Base-by-base conservation (phyloP, 2,888 invertebrate genomes). In the Troilus luridus region DNA sequence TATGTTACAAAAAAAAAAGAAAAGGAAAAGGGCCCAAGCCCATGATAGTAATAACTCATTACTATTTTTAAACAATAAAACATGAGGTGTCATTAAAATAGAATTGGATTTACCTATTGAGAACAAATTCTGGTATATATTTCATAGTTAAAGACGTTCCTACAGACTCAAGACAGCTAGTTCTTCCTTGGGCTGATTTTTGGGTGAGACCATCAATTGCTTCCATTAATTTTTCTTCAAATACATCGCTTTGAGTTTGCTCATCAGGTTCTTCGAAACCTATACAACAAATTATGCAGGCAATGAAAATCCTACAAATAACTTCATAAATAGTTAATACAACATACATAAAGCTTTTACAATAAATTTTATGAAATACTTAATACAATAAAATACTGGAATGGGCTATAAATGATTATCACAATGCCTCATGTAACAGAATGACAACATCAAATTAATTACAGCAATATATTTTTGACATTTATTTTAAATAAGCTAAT, bases 161-260 rank as follows among this genome's bases (percentile, higher is more conserved):
- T 19, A 98, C 95, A 3, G 96, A 95, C 93, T 96, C 96, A 91
- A 98, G 95, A 88, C 97, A 97, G 21, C 95, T 94, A 0, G 96
- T 96, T 90, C 99, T 96, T 17, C 97, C 97, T 93, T 98, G 97
- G 17, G 97, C 96, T 92, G 98, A 97, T 93, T 98, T 98, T 93
- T 98, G 97, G n/a, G 96, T 96, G 77, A 98, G 95, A 56, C 97
- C 97, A 93, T 99, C 99, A 90, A 99, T 96, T 1, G 97, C 96
- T 94, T 98, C 98, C 60, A 96, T 95, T 59, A 99, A 95, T 94
- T 98, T 98, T 93, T 98, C 98, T 94, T 99, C 98, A 93, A 97
- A 96, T 11, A 95, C 94, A 93, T 97, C 97, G 93, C 97, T 97
- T 94, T 95, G 95, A 7, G 95, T 94, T 24, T 95, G 90, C 60